Conservation (phyloP, 92 coral and sea anemone species). For the Palythoa heliodiscus region DNA sequence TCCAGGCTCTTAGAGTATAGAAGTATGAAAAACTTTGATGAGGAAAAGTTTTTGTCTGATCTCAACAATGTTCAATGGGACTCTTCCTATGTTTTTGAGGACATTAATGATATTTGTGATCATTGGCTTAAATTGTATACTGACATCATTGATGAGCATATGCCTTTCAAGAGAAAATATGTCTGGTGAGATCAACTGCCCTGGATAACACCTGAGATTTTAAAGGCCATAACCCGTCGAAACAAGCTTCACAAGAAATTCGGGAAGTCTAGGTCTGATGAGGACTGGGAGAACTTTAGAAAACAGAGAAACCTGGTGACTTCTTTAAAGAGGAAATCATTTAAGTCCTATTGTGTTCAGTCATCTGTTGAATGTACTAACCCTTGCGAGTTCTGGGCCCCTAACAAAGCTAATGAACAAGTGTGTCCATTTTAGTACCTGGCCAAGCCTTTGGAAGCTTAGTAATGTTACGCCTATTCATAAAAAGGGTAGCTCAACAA, state of each 20-base stretch:
- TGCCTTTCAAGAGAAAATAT: constrained; percentile 4
- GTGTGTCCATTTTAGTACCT: neutral
- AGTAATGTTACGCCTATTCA: constrained; percentile 48
- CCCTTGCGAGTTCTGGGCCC: constrained; percentile 52
- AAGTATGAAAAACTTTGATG: constrained; percentile 14
- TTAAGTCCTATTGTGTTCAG: constrained; percentile 36
- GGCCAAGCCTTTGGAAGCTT: constrained; percentile 28
- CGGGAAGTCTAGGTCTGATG: constrained; percentile 23
- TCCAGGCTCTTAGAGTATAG: constrained; percentile 6
- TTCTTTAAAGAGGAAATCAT: constrained; percentile 42
- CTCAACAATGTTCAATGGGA: constrained; percentile 9
- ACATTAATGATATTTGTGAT: constrained; percentile 9
- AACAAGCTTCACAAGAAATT: constrained; percentile 39
- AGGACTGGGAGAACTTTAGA: constrained; percentile 35
- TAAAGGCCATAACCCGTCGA: constrained; percentile 1
- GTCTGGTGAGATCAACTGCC: constrained; percentile 9
- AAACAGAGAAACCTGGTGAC: constrained; percentile 33
- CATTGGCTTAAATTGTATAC: constrained; percentile 4
- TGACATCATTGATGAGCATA: constrained; percentile 4
- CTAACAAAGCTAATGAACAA: neutral
- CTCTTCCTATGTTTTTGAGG: constrained; percentile 8
- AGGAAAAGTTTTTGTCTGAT: constrained; percentile 9
- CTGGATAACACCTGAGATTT: constrained; percentile 3
- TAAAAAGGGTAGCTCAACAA: constrained; percentile 31
- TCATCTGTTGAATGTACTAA: constrained; percentile 32